Percentiles rank a stretch among this genome's conserved stretches.
Evolutionary conservation across 2,888 invertebrate species (phyloP).

Genomic region (Rutpela maculata): DNA sequence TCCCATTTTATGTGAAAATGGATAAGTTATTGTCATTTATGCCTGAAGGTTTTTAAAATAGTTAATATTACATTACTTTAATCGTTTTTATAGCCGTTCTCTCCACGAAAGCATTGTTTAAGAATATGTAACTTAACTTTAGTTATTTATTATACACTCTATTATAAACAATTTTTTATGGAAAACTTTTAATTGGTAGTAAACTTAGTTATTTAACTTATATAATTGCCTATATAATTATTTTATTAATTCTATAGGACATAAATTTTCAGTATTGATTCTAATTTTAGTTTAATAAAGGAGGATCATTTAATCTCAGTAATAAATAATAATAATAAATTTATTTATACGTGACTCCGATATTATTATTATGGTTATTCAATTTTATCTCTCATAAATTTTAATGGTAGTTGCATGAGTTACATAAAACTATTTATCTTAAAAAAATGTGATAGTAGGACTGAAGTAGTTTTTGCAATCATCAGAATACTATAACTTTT

Average conservation of each 20-base stretch:
- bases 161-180: slow-evolving; percentile 23
- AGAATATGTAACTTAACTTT: slow-evolving; percentile 14
- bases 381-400: neutral
- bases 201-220: slow-evolving; percentile 21
- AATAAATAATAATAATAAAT: slow-evolving; percentile 17
- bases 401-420: neutral
- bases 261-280: slow-evolving; percentile 15
- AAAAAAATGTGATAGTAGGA: no score
- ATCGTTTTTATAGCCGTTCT: slow-evolving; percentile 22
- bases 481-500: no score
- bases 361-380: neutral
- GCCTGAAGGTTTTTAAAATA: slow-evolving; percentile 19
- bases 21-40: slow-evolving; percentile 35
- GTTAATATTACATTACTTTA: slow-evolving; percentile 34
- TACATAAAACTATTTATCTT: no score
- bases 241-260: slow-evolving; percentile 23
- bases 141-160: slow-evolving; percentile 15
- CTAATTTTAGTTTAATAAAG: neutral
- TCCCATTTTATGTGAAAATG: slow-evolving; percentile 34
- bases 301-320: neutral
- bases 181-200: slow-evolving; percentile 27
- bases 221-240: slow-evolving; percentile 11
- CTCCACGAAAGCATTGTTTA: slow-evolving; percentile 8
- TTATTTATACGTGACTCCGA: neutral
- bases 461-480: no score